Base-by-base conservation (phyloP, 53 echinoderm and acorn worm genomes). In the Stichopus horrens region DNA sequence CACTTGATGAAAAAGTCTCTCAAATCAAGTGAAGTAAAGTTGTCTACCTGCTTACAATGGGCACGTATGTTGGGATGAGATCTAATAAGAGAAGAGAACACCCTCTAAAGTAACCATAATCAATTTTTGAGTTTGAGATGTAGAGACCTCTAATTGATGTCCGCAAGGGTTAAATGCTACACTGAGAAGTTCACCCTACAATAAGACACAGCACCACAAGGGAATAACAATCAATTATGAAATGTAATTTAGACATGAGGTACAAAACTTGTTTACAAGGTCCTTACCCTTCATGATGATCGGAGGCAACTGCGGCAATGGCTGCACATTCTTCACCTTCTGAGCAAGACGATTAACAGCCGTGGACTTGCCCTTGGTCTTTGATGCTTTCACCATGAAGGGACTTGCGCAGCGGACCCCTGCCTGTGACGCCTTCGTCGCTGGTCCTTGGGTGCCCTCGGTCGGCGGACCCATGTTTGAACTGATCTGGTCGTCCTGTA, bases 401-500 rank as follows among this genome's bases (percentile, higher is more conserved):
- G 96, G 96, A 68, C 96, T 96, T 37, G 86, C 88, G 20, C 92
- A 89, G 74, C 96, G 88, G 7, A 91, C 91, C 9, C 53, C 78
- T 56, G 88, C 87, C 53, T 88, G 78, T 0, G 93, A 87, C 22
- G 91, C 75, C 6, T 93, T 90, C 74, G 91, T 92, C 16, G 88
- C 91, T 5, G 93, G 55, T 22, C 88, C 74, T 9, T 78, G 73
- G 19, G 82, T 75, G 53, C 90, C 75, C 55, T 88, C 84, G 8
- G 85, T 84, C 13, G 87, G 87, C 10, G 87, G 87, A 23, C 87
- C 87, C 87, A 96, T 95, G 92, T 96, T 96, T 58, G 96, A 96
- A 67, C 95, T 95, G 89, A 98, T 94, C 87, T 93, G 94, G 91
- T 98, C 93, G 55, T 96, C 98, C 77, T 95, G 96, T 55, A 98